Conservation (phyloP, 2,888 invertebrate species). For the Philereme transversata region DNA sequence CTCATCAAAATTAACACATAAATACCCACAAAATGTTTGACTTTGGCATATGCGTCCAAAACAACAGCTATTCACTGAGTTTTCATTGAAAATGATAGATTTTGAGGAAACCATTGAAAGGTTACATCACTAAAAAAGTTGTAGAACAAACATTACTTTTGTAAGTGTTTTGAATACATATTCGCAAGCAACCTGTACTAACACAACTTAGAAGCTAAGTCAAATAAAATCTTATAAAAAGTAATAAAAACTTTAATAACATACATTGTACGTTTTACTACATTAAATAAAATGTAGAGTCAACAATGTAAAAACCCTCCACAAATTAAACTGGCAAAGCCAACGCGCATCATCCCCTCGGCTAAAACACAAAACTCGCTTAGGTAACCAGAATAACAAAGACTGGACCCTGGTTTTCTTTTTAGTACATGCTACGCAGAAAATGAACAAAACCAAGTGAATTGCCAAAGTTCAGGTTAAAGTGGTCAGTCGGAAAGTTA, state of each 20-base stretch:
- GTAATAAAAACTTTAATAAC: not conserved
- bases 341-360: constrained; percentile 30
- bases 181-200: too few relatives aligned
- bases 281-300: constrained; percentile 8
- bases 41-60: too few relatives aligned
- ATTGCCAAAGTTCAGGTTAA: constrained; percentile 55
- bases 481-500: constrained; percentile 53
- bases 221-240: not conserved
- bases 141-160: too few relatives aligned
- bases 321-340: constrained; percentile 32
- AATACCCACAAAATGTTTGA: too few relatives aligned
- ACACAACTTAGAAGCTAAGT: not conserved
- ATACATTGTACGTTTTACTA: constrained; percentile 1
- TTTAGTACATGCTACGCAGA: constrained; percentile 41
- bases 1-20: too few relatives aligned
- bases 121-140: too few relatives aligned
- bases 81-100: too few relatives aligned
- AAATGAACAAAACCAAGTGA: constrained; percentile 55
- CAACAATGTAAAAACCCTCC: constrained; percentile 25
- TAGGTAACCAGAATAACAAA: constrained; percentile 44
- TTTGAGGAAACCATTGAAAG: too few relatives aligned
- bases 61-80: too few relatives aligned
- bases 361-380: constrained; percentile 34
- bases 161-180: too few relatives aligned
- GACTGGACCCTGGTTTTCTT: constrained; percentile 45